Percentiles rank a stretch among this genome's conserved stretches.
These are phyloP conservation scores for Acanthurus lineatus DNA, from an alignment of 2,797 vertebrate genomes.

Conservation along the genomic window DNA sequence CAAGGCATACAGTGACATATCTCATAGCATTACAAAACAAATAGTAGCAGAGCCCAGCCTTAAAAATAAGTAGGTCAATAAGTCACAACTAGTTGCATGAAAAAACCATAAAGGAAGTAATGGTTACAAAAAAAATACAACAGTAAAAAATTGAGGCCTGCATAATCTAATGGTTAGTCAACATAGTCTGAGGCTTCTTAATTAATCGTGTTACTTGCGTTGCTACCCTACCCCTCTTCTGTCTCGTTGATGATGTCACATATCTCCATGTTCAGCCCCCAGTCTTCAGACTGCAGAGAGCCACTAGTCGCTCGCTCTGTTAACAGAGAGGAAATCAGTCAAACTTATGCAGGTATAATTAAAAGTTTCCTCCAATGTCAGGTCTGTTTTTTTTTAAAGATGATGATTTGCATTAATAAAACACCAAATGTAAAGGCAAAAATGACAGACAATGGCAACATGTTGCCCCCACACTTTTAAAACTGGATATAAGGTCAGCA, in stretches of 20 bases:
- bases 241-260: conserved; percentile 99
- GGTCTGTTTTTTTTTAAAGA: neutral
- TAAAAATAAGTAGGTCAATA: conserved; percentile 10
- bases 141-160: neutral
- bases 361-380: neutral
- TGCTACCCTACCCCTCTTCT: conserved; percentile 90
- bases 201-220: neutral
- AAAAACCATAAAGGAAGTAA: conserved; percentile 18
- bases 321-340: conserved; percentile 24
- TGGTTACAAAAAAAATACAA: neutral
- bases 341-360: neutral
- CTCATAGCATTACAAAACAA: neutral
- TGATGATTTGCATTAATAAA: too few relatives aligned
- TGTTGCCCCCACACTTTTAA: too few relatives aligned
- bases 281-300: conserved; percentile 91
- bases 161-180: neutral
- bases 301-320: conserved; percentile 93
- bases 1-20: neutral
- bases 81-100: neutral
- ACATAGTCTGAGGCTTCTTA: neutral
- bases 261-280: conserved; percentile 98
- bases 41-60: neutral
- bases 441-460: too few relatives aligned
- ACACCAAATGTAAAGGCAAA: too few relatives aligned
- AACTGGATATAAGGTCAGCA: too few relatives aligned